Percentiles rank a stretch among this genome's conserved stretches.
Evolutionary conservation across 2,797 vertebrate genomes (phyloP).

Genomic region (Chelon auratus): DNA sequence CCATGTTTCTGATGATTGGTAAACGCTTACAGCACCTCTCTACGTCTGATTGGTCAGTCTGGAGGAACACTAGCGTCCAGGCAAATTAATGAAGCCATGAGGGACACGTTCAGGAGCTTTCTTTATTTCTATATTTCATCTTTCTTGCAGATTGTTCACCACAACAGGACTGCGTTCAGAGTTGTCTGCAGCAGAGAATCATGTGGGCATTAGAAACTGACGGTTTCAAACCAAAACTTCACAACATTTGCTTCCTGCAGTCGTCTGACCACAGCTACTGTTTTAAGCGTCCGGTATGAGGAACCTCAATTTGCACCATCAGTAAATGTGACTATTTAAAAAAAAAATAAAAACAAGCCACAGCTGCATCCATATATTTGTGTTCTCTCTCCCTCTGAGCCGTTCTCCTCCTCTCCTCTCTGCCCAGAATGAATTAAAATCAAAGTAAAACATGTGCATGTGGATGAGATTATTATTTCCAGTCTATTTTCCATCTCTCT

Average conservation of each 20-base stretch:
- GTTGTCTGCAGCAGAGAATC: too few relatives aligned
- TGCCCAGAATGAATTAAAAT: slow-evolving; percentile 42
- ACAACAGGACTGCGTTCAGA: too few relatives aligned
- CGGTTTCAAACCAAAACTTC: too few relatives aligned
- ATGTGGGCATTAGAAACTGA: too few relatives aligned
- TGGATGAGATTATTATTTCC: slow-evolving; percentile 67
- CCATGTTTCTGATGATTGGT: too few relatives aligned
- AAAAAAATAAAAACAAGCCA: slow-evolving; percentile 3
- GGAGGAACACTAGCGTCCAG: too few relatives aligned
- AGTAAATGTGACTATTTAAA: not conserved
- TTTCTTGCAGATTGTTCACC: too few relatives aligned
- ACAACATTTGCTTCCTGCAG: not conserved
- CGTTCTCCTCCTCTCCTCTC: slow-evolving; percentile 3
- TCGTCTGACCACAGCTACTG: slow-evolving; percentile 1
- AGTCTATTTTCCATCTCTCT: slow-evolving; percentile 62
- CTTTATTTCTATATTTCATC: too few relatives aligned
- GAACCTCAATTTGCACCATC: not conserved
- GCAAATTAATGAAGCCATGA: too few relatives aligned
- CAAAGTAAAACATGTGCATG: slow-evolving; percentile 58
- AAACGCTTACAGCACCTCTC: too few relatives aligned
- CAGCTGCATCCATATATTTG: slow-evolving; percentile 25
- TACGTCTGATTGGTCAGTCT: too few relatives aligned
- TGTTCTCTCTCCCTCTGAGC: slow-evolving; percentile 12
- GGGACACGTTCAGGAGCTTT: too few relatives aligned
- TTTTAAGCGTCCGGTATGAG: not conserved